Conservation (phyloP, 1,140 invertebrate species). For the Grapholita molesta region DNA sequence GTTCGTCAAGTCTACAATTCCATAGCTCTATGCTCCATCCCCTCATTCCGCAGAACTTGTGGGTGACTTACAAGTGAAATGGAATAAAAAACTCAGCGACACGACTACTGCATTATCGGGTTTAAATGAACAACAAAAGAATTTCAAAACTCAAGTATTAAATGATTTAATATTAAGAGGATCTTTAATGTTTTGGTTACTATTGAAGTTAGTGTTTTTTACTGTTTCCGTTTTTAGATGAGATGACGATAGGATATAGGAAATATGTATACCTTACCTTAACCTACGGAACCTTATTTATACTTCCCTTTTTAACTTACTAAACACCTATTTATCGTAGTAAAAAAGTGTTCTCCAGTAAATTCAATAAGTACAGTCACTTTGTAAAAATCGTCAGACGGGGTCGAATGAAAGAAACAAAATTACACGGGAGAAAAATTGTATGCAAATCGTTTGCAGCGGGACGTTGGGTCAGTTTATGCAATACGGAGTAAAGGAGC, state of each 20-base stretch:
- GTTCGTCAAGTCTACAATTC: background rate
- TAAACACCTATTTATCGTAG: background rate
- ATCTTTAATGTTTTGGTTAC: background rate
- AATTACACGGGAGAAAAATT: constrained; percentile 42
- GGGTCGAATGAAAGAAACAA: constrained; percentile 24
- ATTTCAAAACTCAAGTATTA: constrained; percentile 1
- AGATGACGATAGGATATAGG: no score
- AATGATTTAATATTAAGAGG: background rate
- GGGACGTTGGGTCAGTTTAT: constrained; percentile 24
- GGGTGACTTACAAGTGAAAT: constrained; percentile 11
- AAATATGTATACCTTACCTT: no score
- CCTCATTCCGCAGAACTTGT: constrained; percentile 15
- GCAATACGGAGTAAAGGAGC: constrained; percentile 16
- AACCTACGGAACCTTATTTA: no score
- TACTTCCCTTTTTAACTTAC: no score
- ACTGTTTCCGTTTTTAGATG: no score
- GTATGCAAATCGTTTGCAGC: constrained; percentile 48
- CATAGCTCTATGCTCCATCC: background rate
- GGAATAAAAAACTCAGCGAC: constrained; percentile 14
- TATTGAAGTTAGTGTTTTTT: background rate
- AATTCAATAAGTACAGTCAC: constrained; percentile 19
- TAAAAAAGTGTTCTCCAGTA: background rate
- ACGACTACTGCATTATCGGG: constrained; percentile 16
- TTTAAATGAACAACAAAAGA: constrained; percentile 7
- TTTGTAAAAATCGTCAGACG: constrained; percentile 29